Percentiles rank a stretch among this genome's conserved stretches.
Evolutionary conservation across 2,113 vertebrate species (phyloP).

Genomic region (Aldabrachelys gigantea): DNA sequence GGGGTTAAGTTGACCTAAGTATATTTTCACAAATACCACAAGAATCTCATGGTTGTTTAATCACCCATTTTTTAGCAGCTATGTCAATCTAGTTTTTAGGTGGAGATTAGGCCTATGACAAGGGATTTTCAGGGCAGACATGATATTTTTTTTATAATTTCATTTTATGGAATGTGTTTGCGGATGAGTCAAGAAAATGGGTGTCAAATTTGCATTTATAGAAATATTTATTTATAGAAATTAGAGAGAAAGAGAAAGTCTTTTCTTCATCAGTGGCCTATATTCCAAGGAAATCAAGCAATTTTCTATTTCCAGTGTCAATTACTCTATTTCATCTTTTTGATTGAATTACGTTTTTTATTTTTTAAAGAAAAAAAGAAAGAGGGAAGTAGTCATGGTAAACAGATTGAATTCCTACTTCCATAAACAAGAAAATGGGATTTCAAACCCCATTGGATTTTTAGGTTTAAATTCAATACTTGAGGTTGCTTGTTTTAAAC

Average conservation of each 20-base stretch:
- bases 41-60: too few relatives aligned
- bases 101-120: not conserved
- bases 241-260: too few relatives aligned
- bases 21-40: not conserved
- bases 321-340: not conserved
- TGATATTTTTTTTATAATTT: not conserved
- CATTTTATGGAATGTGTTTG: not conserved
- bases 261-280: conserved; percentile 2
- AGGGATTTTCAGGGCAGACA: not conserved
- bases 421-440: conserved; percentile 67
- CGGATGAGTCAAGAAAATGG: not conserved
- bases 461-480: conserved; percentile 69
- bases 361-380: not conserved
- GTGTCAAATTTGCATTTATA: not conserved
- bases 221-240: not conserved
- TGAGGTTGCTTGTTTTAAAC: conserved; percentile 49
- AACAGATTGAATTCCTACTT: conserved; percentile 69
- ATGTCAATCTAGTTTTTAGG: not conserved
- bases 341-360: conserved; percentile 62
- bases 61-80: too few relatives aligned
- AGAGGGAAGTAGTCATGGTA: conserved; percentile 51
- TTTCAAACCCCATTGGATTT: conserved; percentile 41
- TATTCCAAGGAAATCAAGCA: not conserved
- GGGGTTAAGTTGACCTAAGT: not conserved
- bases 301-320: not conserved